Evolutionary conservation across 2,797 vertebrate species (phyloP), one percentile per base, ranked within the genome.

Genomic region (Gobio occitaniae): DNA sequence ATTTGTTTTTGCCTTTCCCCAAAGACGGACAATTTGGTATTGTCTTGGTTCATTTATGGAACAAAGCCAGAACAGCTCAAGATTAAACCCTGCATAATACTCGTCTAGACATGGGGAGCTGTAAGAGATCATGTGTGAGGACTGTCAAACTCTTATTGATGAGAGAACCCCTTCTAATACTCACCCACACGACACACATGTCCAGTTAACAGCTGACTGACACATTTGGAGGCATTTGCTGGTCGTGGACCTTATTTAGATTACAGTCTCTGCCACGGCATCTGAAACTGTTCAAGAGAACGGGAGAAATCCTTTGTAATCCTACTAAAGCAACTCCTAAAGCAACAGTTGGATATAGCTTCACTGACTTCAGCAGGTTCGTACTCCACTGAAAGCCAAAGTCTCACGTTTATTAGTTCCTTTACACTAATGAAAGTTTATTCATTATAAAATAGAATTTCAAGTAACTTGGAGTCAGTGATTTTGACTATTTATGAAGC

Each of bases 31-130:
- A 92, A 91, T 89, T 93, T 91, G 66, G 90, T 89, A 91, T 94
- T 95, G 93, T 94, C 87, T 89, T 92, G n/a, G 76, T 38, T 85
- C 88, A 90, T 92, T 94, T 92, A 29, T 86, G 77, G 66, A 75
- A 70, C 52, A 44, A 2, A 61, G 52, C 74, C 83, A 78, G 65
- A 78, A 69, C 61, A 61, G 75, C 90, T 92, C 91, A 86, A 90
- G 74, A 91, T 91, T 93, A 95, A 94, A 93, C 54, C 88, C 93
- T 91, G 85, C 16, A 88, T 95, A 95, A 95, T 94, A 94, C 94
- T 91, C 92, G 95, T 95, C 94, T 94, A 94, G 94, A 94, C 93
- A 92, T 92, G 93, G 90, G 86, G 91, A 93, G 90, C 91, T 90
- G 59, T 86, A 91, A 92, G 90, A 90, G 92, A 92, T 89, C 94